A percentile compares a stretch with the other conserved stretches of the same genome.
Conservation (phyloP, 2,113 vertebrate species). For the Furnarius figulus region DNA sequence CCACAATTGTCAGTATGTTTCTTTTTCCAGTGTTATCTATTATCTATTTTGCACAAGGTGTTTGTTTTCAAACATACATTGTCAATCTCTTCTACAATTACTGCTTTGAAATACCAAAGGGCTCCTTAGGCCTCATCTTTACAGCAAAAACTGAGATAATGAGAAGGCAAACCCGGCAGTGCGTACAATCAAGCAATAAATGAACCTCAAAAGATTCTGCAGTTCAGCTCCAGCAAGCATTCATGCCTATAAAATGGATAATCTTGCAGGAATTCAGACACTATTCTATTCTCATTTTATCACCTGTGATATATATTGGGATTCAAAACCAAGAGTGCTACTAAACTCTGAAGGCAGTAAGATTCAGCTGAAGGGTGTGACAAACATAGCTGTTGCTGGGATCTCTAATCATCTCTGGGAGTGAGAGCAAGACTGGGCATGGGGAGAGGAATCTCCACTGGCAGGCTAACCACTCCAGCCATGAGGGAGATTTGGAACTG, state of each 20-base stretch:
- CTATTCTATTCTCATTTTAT: neutral
- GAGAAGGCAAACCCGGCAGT: neutral
- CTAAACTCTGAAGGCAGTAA: neutral
- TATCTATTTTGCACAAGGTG: slow-evolving; percentile 16
- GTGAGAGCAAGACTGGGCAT: neutral
- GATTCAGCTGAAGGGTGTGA: neutral
- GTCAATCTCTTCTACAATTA: slow-evolving; percentile 46
- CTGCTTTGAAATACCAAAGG: slow-evolving; percentile 50
- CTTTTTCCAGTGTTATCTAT: slow-evolving; percentile 2
- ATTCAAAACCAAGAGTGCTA: neutral
- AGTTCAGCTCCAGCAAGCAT: slow-evolving; percentile 33
- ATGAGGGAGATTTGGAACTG: neutral
- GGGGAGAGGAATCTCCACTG: neutral
- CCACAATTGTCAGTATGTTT: neutral
- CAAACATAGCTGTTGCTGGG: neutral
- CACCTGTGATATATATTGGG: neutral
- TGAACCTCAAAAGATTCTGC: slow-evolving; percentile 54
- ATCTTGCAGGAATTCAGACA: slow-evolving; percentile 23
- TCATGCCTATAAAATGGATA: slow-evolving; percentile 22
- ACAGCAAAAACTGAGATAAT: slow-evolving; percentile 42
- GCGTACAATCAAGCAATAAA: slow-evolving; percentile 41
- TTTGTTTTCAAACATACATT: neutral
- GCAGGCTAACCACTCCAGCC: neutral
- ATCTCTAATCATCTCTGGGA: neutral
- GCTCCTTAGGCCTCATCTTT: slow-evolving; percentile 38